Percentiles rank a stretch among this genome's conserved stretches.
phyloP scores from a whole-genome alignment of 2,797 vertebrate species.

The Arrhamphus sclerolepis region DNA sequence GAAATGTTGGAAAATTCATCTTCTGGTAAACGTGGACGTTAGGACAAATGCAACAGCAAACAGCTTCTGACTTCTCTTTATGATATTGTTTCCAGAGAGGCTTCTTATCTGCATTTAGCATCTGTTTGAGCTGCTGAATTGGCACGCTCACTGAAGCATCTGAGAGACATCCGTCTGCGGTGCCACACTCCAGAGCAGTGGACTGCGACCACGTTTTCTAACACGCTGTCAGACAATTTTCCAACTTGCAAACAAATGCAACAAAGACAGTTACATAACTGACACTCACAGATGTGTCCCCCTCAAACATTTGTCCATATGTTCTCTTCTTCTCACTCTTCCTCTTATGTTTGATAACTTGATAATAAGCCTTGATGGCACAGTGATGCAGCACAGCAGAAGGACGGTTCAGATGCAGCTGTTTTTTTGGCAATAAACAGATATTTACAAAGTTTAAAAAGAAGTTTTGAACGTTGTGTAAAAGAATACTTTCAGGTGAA shows the following conservation, averaged over 20 bases:
- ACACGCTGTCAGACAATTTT: slow-evolving; percentile 68
- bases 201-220: slow-evolving; percentile 67
- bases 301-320: slow-evolving; percentile 34
- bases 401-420: background rate
- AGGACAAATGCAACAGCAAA: too few species aligned
- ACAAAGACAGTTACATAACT: slow-evolving; percentile 10
- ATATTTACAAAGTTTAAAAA: too few species aligned
- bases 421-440: slow-evolving; percentile 1
- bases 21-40: too few species aligned
- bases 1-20: too few species aligned
- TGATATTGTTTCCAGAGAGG: too few species aligned
- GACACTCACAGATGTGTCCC: slow-evolving; percentile 44
- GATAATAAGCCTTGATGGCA: slow-evolving; percentile 16
- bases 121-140: slow-evolving; percentile 69
- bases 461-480: too few species aligned
- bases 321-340: slow-evolving; percentile 28
- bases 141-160: slow-evolving; percentile 58
- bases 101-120: slow-evolving; percentile 60
- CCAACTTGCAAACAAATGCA: slow-evolving; percentile 47
- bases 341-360: slow-evolving; percentile 26
- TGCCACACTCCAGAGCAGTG: slow-evolving; percentile 61
- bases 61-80: too few species aligned
- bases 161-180: slow-evolving; percentile 75
- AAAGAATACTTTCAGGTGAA: too few species aligned
- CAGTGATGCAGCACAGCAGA: slow-evolving; percentile 32